Evolutionary conservation across 35 echinoderm and acorn worm genomes (phyloP), one percentile per base, ranked within the genome.

Genomic region (Hemicentrotus pulcherrimus): DNA sequence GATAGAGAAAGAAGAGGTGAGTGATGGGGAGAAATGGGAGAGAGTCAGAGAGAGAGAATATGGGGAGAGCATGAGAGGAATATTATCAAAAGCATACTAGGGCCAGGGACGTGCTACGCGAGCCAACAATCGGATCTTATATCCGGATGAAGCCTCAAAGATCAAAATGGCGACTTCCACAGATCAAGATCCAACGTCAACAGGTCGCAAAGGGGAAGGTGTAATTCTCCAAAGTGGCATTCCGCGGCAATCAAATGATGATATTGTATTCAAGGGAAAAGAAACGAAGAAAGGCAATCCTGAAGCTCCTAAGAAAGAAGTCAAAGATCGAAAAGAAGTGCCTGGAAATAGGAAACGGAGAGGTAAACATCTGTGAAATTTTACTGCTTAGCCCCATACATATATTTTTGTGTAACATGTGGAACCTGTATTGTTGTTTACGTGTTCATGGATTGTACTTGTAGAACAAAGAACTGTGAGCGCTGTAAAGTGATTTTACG

Each of bases 81-180:
- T 41, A 41, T 41, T 41, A 41, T 41, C 35, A 3, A n/a, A n/a
- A n/a, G n/a, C n/a, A n/a, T n/a, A n/a, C n/a, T n/a, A n/a, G n/a
- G n/a, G n/a, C n/a, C n/a, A 41, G 35, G 35, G 35, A 41, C 35
- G 35, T 41, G 35, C 35, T 41, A 41, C 35, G 35, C 35, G 35
- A 41, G 35, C 35, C 35, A 41, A 41, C 35, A 41, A 41, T 3
- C 35, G 35, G 35, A 41, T 41, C n/a, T n/a, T n/a, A n/a, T n/a
- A n/a, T n/a, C 35, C 35, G 35, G 35, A 41, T 41, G 35, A 0
- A 41, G 35, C 35, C 35, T 41, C 35, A 41, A 41, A 41, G 35
- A 41, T 41, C 88, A 90, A 90, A 47, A 90, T 90, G 88, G 88
- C 88, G 88, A 90, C 88, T 90, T 90, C 88, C 88, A 90, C 32